phyloP scores from a whole-genome alignment of 2,113 vertebrate genomes.

The Cardinalis cardinalis region DNA sequence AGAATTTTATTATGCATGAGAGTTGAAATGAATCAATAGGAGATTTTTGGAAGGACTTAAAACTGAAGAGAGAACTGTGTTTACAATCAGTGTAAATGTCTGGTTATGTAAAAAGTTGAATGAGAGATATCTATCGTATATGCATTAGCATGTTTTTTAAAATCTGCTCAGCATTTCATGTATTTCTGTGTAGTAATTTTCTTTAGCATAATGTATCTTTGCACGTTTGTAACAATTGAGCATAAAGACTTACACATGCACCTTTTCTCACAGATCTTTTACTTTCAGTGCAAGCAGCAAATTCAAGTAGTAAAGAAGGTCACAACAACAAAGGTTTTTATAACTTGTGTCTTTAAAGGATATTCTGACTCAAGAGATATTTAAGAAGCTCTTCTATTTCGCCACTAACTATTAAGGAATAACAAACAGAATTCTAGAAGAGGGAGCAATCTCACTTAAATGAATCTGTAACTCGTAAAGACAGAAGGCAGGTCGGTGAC shows the following conservation, averaged over 20 bases:
- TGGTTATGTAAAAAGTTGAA: background rate
- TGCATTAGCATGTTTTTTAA: background rate
- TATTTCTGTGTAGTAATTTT: background rate
- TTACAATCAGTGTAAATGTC: background rate
- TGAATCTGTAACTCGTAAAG: slow-evolving; percentile 68
- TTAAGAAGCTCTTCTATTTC: slow-evolving; percentile 67
- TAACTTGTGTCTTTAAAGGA: slow-evolving; percentile 75
- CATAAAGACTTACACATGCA: slow-evolving; percentile 58
- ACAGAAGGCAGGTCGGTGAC: slow-evolving; percentile 78
- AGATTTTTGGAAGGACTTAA: slow-evolving; percentile 22
- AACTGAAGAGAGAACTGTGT: background rate
- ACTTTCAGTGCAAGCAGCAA: slow-evolving; percentile 76
- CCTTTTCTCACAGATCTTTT: slow-evolving; percentile 72
- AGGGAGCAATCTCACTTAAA: slow-evolving; percentile 58
- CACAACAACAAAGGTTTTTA: slow-evolving; percentile 64
- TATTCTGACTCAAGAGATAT: slow-evolving; percentile 61
- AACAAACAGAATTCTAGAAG: slow-evolving; percentile 70
- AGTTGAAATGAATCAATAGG: background rate
- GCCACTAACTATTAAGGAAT: slow-evolving; percentile 64
- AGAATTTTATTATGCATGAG: slow-evolving; percentile 5
- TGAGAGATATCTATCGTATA: background rate
- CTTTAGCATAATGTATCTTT: slow-evolving; percentile 29
- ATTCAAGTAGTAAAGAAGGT: slow-evolving; percentile 73
- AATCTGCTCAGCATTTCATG: background rate
- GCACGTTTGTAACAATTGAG: slow-evolving; percentile 29